A percentile compares a stretch with the other conserved stretches of the same genome.
Evolutionary conservation across 2,888 invertebrate species (phyloP).

Genomic region (Phyllotreta striolata): DNA sequence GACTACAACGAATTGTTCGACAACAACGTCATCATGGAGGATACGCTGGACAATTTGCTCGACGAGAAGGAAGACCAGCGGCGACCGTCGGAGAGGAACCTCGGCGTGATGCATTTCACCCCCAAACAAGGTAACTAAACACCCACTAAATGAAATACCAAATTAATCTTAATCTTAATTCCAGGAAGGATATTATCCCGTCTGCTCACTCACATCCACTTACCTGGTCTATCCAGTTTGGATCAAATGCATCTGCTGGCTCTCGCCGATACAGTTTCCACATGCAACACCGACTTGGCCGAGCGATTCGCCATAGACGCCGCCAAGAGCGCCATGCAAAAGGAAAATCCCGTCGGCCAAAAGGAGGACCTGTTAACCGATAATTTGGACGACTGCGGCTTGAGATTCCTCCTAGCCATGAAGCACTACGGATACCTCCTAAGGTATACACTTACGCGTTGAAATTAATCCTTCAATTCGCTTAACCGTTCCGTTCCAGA

Average conservation of each 20-base stretch:
- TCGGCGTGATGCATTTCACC: conserved; percentile 81
- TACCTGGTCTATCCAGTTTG: conserved; percentile 90
- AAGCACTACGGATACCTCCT: conserved; percentile 96
- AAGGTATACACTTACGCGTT: conserved; percentile 43
- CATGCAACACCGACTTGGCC: conserved; percentile 88
- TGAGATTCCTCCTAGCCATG: conserved; percentile 95
- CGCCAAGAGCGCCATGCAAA: conserved; percentile 72
- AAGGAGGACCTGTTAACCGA: conserved; percentile 71
- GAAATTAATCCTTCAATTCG: conserved; percentile 2
- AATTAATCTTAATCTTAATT: background rate
- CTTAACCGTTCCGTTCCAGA: conserved; percentile 58
- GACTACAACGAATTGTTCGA: conserved; percentile 94
- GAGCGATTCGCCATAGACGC: conserved; percentile 79
- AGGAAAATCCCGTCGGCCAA: conserved; percentile 69
- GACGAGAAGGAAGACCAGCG: conserved; percentile 70
- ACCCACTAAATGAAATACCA: background rate
- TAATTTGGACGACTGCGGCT: conserved; percentile 95
- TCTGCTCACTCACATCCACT: conserved; percentile 91
- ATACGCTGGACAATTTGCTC: conserved; percentile 81
- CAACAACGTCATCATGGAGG: conserved; percentile 76
- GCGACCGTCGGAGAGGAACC: conserved; percentile 59
- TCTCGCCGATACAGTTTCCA: conserved; percentile 96
- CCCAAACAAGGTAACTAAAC: conserved; percentile 72
- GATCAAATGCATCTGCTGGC: conserved; percentile 99
- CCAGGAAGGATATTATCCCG: conserved; percentile 76